Percentiles rank a stretch among this genome's conserved stretches.
Conservation (phyloP, 2,888 invertebrate species). For the Rhabditoides inermis region DNA sequence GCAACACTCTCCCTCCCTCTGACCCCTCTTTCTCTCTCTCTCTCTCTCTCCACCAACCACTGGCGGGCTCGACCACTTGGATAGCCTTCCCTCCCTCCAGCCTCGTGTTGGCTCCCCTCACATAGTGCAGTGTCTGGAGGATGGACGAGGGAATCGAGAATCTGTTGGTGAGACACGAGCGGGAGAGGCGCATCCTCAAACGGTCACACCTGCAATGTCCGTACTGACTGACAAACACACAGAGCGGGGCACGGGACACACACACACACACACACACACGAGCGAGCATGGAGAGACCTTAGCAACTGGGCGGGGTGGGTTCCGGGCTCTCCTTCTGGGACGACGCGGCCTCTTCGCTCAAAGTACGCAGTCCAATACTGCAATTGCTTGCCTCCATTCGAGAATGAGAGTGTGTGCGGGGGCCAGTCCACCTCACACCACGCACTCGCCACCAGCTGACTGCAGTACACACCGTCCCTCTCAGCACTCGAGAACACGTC, state of each 20-base stretch:
- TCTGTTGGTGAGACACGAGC: background rate
- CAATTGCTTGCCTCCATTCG: constrained; percentile 16
- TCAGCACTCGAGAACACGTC: constrained; percentile 25
- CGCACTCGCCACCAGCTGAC: constrained; percentile 24
- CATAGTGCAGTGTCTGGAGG: constrained; percentile 24
- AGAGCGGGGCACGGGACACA: background rate
- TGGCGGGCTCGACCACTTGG: constrained; percentile 38
- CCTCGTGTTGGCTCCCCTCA: constrained; percentile 25
- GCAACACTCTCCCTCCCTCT: too few relatives aligned
- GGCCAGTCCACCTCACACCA: constrained; percentile 23
- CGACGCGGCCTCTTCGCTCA: constrained; percentile 10
- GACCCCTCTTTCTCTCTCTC: too few relatives aligned
- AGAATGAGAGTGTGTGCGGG: constrained; percentile 30
- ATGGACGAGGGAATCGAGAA: background rate
- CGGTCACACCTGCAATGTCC: constrained; percentile 7
- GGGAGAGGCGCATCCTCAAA: constrained; percentile 2
- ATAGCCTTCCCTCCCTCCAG: constrained; percentile 22
- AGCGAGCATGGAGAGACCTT: constrained; percentile 3
- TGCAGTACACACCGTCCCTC: constrained; percentile 23
- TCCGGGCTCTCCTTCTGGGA: constrained; percentile 22
- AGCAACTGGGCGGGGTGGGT: constrained; percentile 23
- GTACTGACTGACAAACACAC: background rate
- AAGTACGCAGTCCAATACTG: constrained; percentile 37
- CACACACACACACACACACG: background rate
- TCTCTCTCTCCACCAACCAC: constrained; percentile 27